These are phyloP conservation scores for Epinotia ramella DNA, from an alignment of 2,888 invertebrate genomes.

Conservation along the genomic window DNA sequence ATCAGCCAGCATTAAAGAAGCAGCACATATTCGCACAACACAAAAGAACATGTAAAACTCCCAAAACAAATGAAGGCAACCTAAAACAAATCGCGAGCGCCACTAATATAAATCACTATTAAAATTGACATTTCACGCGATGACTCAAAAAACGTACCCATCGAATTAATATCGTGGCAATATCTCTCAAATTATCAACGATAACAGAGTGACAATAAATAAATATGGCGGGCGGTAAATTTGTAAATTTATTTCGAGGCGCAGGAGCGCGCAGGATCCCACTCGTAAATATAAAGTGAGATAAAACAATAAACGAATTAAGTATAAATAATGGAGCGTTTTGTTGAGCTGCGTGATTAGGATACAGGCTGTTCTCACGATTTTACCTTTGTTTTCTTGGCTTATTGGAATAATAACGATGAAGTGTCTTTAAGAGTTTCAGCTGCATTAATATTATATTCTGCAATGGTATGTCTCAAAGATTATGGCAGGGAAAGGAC, in stretches of 20 bases:
- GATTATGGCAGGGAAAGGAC: neutral
- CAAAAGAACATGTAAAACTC: constrained; percentile 46
- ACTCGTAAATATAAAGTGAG: constrained; percentile 81
- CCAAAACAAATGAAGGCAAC: constrained; percentile 55
- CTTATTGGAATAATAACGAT: neutral
- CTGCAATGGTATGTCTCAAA: neutral
- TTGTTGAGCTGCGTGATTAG: constrained; percentile 76
- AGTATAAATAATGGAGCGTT: constrained; percentile 83
- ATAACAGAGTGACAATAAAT: constrained; percentile 61
- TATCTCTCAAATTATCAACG: constrained; percentile 77
- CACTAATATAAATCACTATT: constrained; percentile 74
- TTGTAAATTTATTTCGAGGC: constrained; percentile 74
- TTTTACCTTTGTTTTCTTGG: neutral
- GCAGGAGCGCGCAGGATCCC: constrained; percentile 65
- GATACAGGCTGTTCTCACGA: constrained; percentile 61
- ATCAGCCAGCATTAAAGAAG: constrained; percentile 1
- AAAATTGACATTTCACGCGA: constrained; percentile 81
- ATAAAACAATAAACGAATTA: constrained; percentile 86
- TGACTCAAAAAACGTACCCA: constrained; percentile 63
- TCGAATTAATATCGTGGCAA: constrained; percentile 77
- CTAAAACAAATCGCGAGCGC: constrained; percentile 54
- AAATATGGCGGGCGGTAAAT: constrained; percentile 79
- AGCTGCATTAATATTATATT: neutral
- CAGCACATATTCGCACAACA: constrained; percentile 43
- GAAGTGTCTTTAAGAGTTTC: neutral